Evolutionary conservation across 2,797 vertebrate species (phyloP), one percentile per base, ranked within the genome.

Genomic region (Anas acuta): DNA sequence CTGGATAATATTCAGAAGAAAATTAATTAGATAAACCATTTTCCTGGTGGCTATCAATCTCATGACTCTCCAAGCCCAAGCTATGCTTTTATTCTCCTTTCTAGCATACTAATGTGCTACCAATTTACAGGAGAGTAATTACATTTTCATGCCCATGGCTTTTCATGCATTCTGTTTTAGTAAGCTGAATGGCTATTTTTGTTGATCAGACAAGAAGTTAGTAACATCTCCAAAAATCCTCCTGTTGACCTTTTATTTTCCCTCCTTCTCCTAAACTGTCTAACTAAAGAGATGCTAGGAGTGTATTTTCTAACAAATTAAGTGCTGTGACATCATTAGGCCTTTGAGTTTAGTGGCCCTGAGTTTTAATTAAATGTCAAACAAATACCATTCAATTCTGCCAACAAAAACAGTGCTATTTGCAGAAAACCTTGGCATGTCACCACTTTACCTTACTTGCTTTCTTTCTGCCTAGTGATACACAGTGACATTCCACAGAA

Each of bases 291-390:
- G 32, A 43, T 8, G 13, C 64, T 47, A 58, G 75, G 85, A 87
- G 47, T 80, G 32, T 88, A 62, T 95, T 94, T 93, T 81, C 51
- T 90, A 73, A 81, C 72, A 87, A 87, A 93, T 85, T 81, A 93
- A 90, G 47, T 76, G 75, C 14, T 37, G 61, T 96, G 76, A 89
- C 87, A 92, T 93, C 57, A 80, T 89, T 97, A 96, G 62, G 90
- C 62, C 60, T 94, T 93, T 84, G 87, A 80, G 64, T 95, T 95
- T 92, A 90, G 87, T 60, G 60, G 35, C 66, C 66, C 82, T 66
- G 77, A 58, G 78, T 86, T 96, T 96, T 97, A 97, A 97, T 97
- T 97, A 97, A 96, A 97, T 96, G 95, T 97, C 95, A 95, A 73
- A 92, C 67, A 96, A 97, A 96, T 94, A 94, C 87, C 82, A 94